Evolutionary conservation across 2,113 vertebrate species (phyloP), one percentile per base, ranked within the genome.

Genomic region (Cololabis saira): DNA sequence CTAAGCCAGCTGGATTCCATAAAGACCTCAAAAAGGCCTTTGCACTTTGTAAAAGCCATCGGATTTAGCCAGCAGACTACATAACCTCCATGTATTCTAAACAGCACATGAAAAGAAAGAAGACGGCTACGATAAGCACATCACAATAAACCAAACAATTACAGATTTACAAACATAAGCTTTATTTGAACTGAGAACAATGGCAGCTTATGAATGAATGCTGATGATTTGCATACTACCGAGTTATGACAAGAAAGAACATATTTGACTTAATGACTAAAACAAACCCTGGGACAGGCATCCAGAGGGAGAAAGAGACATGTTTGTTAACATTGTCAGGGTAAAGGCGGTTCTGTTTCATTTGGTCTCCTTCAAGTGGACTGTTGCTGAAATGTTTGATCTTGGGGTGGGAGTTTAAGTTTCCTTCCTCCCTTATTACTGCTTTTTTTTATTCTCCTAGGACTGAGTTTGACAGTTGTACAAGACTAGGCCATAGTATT

Each of bases 91-190:
- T 80, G 82, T 82, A 78, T 80, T 86, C 85, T 86, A 85, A 87
- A 88, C 90, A 91, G 84, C 74, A 87, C 78, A 84, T 89, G 90
- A 92, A 90, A 86, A 82, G 79, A 92, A 89, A 79, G 73, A 81
- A 78, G 57, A 63, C 53, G 81, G 67, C 80, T 65, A 83, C 80
- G 81, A 89, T 81, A 76, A 89, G 76, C 66, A 73, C 66, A 74
- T 63, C 75, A 71, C 78, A 85, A 63, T 82, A 84, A 76, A 88
- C 87, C 78, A 77, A 74, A 89, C 85, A 89, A 90, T 90, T 89
- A 87, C 71, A 84, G 80, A 85, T 76, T 76, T 78, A 65, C 69
- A 86, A 83, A 89, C 71, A 82, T 44, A 71, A 76, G 81, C 52
- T 74, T 84, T 73, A 85, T 85, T 91, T 90, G 86, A 78, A 87